A percentile compares a stretch with the other conserved stretches of the same genome.
Evolutionary conservation across 2,113 vertebrate species (phyloP).

Genomic region (Ascaphus truei): DNA sequence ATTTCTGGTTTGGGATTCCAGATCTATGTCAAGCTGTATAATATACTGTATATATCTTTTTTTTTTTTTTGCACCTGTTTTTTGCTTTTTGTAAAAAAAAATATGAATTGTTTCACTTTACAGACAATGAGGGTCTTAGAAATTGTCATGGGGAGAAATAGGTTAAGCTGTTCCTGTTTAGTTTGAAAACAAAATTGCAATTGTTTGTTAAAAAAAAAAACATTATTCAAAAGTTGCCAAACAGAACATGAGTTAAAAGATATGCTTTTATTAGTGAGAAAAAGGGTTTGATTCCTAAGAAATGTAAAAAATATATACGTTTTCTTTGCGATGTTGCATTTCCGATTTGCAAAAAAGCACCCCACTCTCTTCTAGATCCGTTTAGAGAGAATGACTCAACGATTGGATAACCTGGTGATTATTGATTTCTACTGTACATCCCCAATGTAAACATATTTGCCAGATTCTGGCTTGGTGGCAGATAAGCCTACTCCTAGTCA

Average conservation of each 20-base stretch:
- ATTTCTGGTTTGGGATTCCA: constrained; percentile 13
- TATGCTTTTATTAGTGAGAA: too few species aligned
- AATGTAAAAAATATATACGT: background rate
- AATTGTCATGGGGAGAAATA: background rate
- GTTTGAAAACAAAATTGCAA: background rate
- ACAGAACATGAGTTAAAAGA: too few species aligned
- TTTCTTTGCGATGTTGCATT: background rate
- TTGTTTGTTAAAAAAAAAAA: background rate
- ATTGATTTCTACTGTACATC: background rate
- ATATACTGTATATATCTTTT: constrained; percentile 5
- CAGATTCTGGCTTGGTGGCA: constrained; percentile 7
- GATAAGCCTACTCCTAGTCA: constrained; percentile 7
- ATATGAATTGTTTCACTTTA: background rate
- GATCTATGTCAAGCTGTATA: background rate
- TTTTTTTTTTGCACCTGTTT: constrained; percentile 8
- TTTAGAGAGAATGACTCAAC: background rate
- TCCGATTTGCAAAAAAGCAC: background rate
- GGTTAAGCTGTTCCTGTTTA: too few species aligned
- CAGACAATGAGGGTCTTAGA: background rate
- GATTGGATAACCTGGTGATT: constrained; percentile 24
- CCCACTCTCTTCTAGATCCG: background rate
- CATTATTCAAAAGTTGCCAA: background rate
- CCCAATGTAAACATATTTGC: constrained; percentile 1
- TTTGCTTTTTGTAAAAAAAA: background rate
- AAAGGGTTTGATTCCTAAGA: too few species aligned